These are phyloP conservation scores for Bucorvus abyssinicus DNA, from an alignment of 2,797 vertebrate genomes.

Conservation along the genomic window DNA sequence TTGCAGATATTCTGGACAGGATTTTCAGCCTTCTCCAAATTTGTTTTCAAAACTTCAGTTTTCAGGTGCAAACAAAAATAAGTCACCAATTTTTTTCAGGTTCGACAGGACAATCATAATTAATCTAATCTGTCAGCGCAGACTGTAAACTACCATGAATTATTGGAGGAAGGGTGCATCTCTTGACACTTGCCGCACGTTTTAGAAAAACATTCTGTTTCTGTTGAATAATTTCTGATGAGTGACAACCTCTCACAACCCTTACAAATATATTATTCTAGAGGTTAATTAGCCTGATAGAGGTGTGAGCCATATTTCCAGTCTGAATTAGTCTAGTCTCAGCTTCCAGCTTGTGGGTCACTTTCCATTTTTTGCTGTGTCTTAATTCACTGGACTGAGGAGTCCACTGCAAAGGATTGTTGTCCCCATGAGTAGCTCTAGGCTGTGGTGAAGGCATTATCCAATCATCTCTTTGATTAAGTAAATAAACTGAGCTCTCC, in stretches of 20 bases:
- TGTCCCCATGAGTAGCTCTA: background rate
- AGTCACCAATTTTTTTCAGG: background rate
- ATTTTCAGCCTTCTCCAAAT: background rate
- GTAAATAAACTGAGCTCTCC: background rate
- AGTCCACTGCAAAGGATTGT: background rate
- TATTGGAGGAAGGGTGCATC: background rate
- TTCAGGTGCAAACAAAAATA: background rate
- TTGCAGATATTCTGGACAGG: background rate
- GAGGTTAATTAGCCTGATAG: background rate
- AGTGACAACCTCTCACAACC: background rate
- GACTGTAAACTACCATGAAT: background rate
- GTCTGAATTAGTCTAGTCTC: background rate
- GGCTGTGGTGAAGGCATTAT: background rate
- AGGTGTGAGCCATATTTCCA: background rate
- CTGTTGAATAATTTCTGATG: background rate
- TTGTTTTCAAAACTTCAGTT: slow-evolving; percentile 7
- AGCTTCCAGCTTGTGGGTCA: background rate
- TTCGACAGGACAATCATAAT: background rate
- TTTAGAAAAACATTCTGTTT: background rate
- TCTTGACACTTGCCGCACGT: background rate
- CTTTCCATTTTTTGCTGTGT: background rate
- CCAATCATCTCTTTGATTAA: background rate
- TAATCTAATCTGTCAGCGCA: background rate
- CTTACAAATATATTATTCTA: background rate
- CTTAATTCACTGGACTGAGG: background rate